A percentile compares a stretch with the other conserved stretches of the same genome.
These are phyloP conservation scores for Phenacoccus solenopsis DNA, from an alignment of 1,140 invertebrate genomes.

Conservation along the genomic window DNA sequence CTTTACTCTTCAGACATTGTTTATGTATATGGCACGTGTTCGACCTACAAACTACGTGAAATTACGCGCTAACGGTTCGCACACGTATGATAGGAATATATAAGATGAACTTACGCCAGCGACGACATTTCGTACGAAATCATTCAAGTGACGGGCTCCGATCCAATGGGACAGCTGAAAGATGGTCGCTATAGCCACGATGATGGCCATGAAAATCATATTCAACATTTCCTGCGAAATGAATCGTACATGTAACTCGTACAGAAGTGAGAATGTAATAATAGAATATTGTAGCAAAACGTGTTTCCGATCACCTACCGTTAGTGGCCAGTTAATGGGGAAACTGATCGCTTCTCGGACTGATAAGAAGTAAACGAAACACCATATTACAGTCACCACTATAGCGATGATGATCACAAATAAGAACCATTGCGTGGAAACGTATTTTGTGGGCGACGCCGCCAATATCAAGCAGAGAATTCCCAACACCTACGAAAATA, in stretches of 20 bases:
- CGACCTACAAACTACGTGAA: background rate
- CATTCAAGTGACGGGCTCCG: background rate
- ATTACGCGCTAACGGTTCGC: background rate
- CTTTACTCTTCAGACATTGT: background rate
- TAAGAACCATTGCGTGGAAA: constrained; percentile 63
- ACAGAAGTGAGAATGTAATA: no score
- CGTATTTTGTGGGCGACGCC: constrained; percentile 45
- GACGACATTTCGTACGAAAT: background rate
- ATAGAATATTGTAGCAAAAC: no score
- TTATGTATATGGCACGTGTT: background rate
- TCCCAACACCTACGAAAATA: constrained; percentile 50
- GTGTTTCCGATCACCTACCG: constrained; percentile 58
- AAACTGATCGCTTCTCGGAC: constrained; percentile 61
- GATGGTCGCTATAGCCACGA: background rate
- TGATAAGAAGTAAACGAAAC: constrained; percentile 62
- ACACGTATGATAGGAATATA: no score
- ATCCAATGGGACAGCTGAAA: background rate
- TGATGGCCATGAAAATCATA: background rate
- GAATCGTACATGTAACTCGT: no score
- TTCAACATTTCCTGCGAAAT: constrained; percentile 7
- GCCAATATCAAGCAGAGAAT: constrained; percentile 67
- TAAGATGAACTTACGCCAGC: constrained; percentile 6
- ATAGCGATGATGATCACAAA: constrained; percentile 68
- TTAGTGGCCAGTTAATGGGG: constrained; percentile 69
- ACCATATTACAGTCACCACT: constrained; percentile 67